Evolutionary conservation across 2,797 vertebrate species (phyloP).

Genomic region (Lepilemur ruficaudatus): DNA sequence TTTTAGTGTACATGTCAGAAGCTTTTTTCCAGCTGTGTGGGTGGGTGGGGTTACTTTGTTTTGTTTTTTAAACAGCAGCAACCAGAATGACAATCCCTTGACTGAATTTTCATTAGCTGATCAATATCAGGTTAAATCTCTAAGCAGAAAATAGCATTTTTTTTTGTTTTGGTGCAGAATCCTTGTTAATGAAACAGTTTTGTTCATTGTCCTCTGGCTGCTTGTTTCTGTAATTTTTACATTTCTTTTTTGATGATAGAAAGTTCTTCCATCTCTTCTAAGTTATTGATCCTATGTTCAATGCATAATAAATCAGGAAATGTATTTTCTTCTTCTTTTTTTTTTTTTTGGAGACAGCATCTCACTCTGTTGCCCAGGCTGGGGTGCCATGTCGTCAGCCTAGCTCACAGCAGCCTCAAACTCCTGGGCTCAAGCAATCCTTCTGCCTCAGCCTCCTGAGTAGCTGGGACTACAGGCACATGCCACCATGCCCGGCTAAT

Average conservation of each 20-base stretch:
- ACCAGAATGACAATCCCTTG: not conserved
- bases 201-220: not conserved
- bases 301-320: not conserved
- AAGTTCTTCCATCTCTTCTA: constrained; percentile 11
- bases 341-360: too few species aligned
- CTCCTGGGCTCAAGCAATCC: too few species aligned
- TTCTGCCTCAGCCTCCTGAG: too few species aligned
- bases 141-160: not conserved
- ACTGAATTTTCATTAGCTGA: constrained; percentile 13
- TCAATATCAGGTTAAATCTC: not conserved
- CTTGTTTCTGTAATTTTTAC: not conserved
- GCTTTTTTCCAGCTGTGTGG: constrained; percentile 53
- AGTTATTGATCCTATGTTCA: not conserved
- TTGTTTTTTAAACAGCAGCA: constrained; percentile 46
- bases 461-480: too few species aligned
- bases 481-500: too few species aligned
- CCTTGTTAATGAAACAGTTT: constrained; percentile 11
- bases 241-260: constrained; percentile 28
- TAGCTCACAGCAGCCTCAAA: too few species aligned
- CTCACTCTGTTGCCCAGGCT: too few species aligned
- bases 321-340: not conserved
- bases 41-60: constrained; percentile 52
- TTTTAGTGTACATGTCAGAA: not conserved
- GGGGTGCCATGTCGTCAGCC: too few species aligned
- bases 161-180: not conserved